phyloP scores from a whole-genome alignment of 37 sponge, comb jelly and placozoan genomes.

The Sycon ciliatum region DNA sequence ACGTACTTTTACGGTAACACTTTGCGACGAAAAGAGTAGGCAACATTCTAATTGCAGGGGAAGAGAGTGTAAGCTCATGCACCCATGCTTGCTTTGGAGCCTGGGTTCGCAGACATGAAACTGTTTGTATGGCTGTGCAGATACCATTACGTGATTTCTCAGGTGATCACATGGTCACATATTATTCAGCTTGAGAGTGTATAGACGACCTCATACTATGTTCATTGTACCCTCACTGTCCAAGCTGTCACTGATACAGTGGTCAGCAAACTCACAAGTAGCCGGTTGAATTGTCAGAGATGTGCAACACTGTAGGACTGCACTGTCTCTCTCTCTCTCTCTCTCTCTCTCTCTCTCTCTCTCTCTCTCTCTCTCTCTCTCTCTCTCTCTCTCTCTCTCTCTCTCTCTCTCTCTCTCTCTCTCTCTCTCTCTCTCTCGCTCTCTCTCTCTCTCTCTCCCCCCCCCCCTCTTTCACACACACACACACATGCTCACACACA shows the following conservation, averaged over 20 bases:
- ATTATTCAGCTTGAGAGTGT: not conserved
- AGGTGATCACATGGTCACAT: too few relatives aligned
- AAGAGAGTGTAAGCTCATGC: too few relatives aligned
- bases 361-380: conserved; percentile 13
- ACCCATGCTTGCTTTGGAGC: not conserved
- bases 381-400: conserved; percentile 15
- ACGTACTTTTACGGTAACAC: too few relatives aligned
- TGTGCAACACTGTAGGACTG: not conserved
- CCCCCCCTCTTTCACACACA: conserved; percentile 38
- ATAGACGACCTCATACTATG: not conserved
- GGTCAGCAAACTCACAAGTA: not conserved
- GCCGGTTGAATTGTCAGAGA: conserved; percentile 1
- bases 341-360: conserved; percentile 19
- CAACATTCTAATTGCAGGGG: too few relatives aligned
- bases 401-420: conserved; percentile 9
- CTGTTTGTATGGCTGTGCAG: too few relatives aligned
- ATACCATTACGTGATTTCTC: too few relatives aligned
- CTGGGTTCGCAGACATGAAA: not conserved
- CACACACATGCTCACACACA: conserved; percentile 23
- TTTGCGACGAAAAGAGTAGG: too few relatives aligned
- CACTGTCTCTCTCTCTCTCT: conserved; percentile 2
- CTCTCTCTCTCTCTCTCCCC: conserved; percentile 29
- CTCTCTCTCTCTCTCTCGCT: conserved; percentile 12
- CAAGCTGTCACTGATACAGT: conserved; percentile 1
- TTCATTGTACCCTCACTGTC: not conserved